These are phyloP conservation scores for Saimiri boliviensis DNA, from an alignment of 2,113 vertebrate species.

Conservation along the genomic window DNA sequence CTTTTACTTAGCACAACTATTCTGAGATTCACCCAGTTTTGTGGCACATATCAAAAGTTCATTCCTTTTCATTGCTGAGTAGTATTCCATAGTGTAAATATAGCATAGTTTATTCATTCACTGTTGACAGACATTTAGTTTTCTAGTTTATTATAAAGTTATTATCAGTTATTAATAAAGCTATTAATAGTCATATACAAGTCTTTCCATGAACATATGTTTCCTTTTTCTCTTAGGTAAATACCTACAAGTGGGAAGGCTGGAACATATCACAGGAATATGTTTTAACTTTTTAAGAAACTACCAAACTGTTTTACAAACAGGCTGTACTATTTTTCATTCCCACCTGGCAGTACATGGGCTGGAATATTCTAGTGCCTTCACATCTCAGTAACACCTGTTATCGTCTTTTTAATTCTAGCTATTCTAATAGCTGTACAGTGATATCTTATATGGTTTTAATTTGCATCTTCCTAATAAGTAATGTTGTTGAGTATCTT, in stretches of 20 bases:
- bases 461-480: background rate
- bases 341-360: background rate
- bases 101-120: background rate
- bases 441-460: background rate
- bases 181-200: background rate
- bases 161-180: background rate
- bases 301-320: background rate
- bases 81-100: background rate
- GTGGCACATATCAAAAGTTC: background rate
- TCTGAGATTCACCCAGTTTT: background rate
- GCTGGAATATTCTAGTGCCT: background rate
- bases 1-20: background rate
- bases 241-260: background rate
- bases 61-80: background rate
- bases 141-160: background rate
- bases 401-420: background rate
- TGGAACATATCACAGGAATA: background rate
- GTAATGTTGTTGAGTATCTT: background rate
- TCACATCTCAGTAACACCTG: background rate
- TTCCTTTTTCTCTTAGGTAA: conserved; percentile 17
- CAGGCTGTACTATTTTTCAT: background rate
- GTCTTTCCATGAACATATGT: background rate
- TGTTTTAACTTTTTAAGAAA: conserved; percentile 2
- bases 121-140: background rate
- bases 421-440: background rate